Evolutionary conservation across 2,113 vertebrate genomes (phyloP).

Genomic region (Ciconia maguari): DNA sequence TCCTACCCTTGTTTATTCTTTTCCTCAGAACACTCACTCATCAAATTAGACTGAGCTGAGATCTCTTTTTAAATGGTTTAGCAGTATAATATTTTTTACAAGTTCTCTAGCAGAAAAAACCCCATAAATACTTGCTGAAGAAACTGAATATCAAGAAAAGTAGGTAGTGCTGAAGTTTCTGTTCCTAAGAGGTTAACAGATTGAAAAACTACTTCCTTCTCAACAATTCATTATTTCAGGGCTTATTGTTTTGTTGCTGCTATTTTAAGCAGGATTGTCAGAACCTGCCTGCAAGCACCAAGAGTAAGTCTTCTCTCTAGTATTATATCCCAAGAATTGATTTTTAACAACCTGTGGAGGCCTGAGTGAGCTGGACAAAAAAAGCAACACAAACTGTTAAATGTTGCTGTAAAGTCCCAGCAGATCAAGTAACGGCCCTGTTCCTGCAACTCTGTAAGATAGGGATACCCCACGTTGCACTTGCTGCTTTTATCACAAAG

Average conservation of each 20-base stretch:
- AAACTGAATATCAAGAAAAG: slow-evolving; percentile 27
- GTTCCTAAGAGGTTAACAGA: slow-evolving; percentile 49
- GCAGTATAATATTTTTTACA: neutral
- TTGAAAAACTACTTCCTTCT: slow-evolving; percentile 77
- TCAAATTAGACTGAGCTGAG: neutral
- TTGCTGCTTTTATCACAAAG: neutral
- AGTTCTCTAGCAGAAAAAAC: slow-evolving; percentile 1
- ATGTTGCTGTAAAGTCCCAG: neutral
- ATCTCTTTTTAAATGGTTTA: neutral
- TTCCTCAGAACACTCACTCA: neutral
- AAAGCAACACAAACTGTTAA: neutral
- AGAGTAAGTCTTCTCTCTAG: neutral
- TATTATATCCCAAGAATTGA: slow-evolving; percentile 24
- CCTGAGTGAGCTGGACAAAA: neutral
- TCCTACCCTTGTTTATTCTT: slow-evolving; percentile 27
- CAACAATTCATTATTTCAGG: slow-evolving; percentile 70
- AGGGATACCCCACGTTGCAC: neutral
- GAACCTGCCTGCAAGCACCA: neutral
- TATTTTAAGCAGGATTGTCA: slow-evolving; percentile 68
- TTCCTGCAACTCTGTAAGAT: neutral
- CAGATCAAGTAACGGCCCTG: neutral
- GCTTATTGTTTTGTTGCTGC: slow-evolving; percentile 61
- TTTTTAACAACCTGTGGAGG: slow-evolving; percentile 13
- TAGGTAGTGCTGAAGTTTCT: neutral
- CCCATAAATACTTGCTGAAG: neutral